Evolutionary conservation across 2,888 invertebrate genomes (phyloP), one percentile per base, ranked within the genome.

Genomic region (Ganaspis brasiliensis): DNA sequence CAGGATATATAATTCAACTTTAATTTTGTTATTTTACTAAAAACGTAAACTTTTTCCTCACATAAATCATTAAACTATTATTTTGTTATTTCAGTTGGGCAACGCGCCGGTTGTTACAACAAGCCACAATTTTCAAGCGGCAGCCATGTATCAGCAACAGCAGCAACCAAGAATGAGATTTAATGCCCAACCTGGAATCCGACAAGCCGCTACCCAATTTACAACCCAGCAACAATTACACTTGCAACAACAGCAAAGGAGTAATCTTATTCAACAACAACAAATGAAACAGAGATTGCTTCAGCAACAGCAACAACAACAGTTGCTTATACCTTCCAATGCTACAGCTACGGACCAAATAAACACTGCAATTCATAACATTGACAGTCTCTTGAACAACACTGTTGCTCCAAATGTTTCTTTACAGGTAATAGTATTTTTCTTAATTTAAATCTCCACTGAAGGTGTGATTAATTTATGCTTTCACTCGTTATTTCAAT

Each of bases 401-500:
- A 96, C 95, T 67, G 97, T 97, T 81, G 97, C 97, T 74, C 97
- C 97, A 72, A 98, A 98, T 92, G 98, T 98, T 73, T 95, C 98
- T 79, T 93, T 98, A 82, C 96, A 96, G 91, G 92, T 93, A 87
- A 82, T 70, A 55, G 14, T 49, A 72, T 57, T 61, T 45, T 45
- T 14, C 2, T 49, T 49, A 9, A 12, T 40, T 40, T 40, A 5
- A 40, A 40, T 5, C n/a, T n/a, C n/a, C n/a, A n/a, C n/a, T n/a
- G n/a, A n/a, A n/a, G n/a, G n/a, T n/a, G n/a, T n/a, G n/a, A n/a
- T n/a, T n/a, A n/a, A n/a, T n/a, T n/a, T n/a, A n/a, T n/a, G n/a
- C n/a, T n/a, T n/a, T n/a, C n/a, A n/a, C n/a, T n/a, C n/a, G n/a
- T n/a, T n/a, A 4, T 31, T 31, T 31, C 31, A 31, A 31, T 31